Conservation (phyloP, 2,797 vertebrate genomes). For the Sebastes matsubarae region DNA sequence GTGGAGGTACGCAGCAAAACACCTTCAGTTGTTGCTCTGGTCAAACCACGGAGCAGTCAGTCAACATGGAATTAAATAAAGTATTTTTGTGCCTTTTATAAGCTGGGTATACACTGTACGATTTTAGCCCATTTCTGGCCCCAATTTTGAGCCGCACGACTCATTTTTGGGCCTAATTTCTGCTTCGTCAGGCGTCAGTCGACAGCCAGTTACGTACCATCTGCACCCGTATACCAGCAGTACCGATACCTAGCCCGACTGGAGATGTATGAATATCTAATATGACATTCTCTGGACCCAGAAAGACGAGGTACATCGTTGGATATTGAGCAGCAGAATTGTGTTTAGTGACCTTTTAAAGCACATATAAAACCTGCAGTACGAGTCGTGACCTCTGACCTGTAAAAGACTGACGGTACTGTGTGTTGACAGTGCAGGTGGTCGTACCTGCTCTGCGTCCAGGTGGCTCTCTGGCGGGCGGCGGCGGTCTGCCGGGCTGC, state of each 20-base stretch:
- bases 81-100: not conserved
- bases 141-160: too few relatives aligned
- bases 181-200: too few relatives aligned
- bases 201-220: too few relatives aligned
- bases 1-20: not conserved
- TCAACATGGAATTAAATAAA: not conserved
- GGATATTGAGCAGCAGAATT: not conserved
- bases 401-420: not conserved
- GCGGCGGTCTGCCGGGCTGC: conserved; percentile 88
- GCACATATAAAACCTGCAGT: not conserved
- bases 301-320: not conserved
- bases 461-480: conserved; percentile 91
- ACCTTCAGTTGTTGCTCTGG: not conserved
- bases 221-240: too few relatives aligned
- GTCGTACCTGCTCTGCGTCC: conserved; percentile 89
- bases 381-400: not conserved
- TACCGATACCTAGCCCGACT: too few relatives aligned
- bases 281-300: not conserved
- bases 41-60: not conserved
- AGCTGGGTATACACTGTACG: too few relatives aligned
- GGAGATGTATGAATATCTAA: not conserved
- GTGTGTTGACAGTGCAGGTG: not conserved
- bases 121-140: too few relatives aligned
- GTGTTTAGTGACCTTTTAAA: not conserved
- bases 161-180: too few relatives aligned